These are phyloP conservation scores for Lordiphosa andalusiaca DNA, from an alignment of 2,888 invertebrate species.

Conservation along the genomic window DNA sequence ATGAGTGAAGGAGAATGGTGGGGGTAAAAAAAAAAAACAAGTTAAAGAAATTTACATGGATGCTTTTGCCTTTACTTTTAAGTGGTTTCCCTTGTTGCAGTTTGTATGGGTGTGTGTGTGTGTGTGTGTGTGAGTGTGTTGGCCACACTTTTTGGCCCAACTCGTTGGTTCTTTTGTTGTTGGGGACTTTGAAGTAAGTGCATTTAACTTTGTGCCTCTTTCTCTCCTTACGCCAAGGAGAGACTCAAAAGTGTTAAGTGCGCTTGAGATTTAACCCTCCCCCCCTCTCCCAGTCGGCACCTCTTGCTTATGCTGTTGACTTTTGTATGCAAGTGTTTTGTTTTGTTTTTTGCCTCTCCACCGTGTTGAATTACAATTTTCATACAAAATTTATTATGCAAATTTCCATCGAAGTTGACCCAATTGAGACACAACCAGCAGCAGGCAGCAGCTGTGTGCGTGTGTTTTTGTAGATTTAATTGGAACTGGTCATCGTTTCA, in stretches of 20 bases:
- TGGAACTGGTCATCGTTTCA: too few relatives aligned
- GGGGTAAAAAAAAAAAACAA: slow-evolving; percentile 32
- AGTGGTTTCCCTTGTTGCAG: slow-evolving; percentile 65
- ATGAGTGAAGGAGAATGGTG: slow-evolving; percentile 25
- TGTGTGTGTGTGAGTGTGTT: slow-evolving; percentile 23
- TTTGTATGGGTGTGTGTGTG: slow-evolving; percentile 15
- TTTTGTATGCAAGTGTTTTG: slow-evolving; percentile 58
- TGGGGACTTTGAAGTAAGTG: slow-evolving; percentile 63
- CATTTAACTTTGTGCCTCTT: slow-evolving; percentile 51
- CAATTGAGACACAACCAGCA: slow-evolving; percentile 15
- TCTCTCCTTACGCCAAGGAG: background rate
- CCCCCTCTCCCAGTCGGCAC: slow-evolving; percentile 9
- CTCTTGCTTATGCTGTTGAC: slow-evolving; percentile 59
- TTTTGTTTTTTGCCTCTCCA: slow-evolving; percentile 23
- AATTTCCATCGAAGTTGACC: slow-evolving; percentile 39
- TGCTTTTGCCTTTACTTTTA: slow-evolving; percentile 63
- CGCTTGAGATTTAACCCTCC: slow-evolving; percentile 46
- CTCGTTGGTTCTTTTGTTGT: slow-evolving; percentile 59
- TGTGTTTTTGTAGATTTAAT: background rate
- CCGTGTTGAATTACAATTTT: slow-evolving; percentile 30
- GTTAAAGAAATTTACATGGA: slow-evolving; percentile 64
- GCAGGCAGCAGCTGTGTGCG: background rate
- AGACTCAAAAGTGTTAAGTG: slow-evolving; percentile 52
- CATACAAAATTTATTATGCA: slow-evolving; percentile 43
- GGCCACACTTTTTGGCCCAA: slow-evolving; percentile 61